Conservation (phyloP, 2,113 vertebrate species). For the Callaeas wilsoni region DNA sequence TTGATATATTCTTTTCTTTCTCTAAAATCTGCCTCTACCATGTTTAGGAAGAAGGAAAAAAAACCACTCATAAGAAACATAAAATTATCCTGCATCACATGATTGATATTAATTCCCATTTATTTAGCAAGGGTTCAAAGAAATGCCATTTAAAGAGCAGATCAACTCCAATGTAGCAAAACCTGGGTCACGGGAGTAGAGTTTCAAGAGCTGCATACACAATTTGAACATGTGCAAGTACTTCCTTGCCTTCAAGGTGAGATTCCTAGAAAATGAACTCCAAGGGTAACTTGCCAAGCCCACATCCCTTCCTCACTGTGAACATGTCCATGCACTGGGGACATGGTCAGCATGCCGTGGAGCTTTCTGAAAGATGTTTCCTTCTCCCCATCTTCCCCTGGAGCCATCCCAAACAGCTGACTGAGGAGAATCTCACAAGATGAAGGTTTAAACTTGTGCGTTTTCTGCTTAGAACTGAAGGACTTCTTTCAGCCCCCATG, state of each 20-base stretch:
- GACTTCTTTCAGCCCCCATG: not conserved
- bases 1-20: not conserved
- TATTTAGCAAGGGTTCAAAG: slow-evolving; percentile 6
- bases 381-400: not conserved
- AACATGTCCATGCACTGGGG: not conserved
- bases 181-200: not conserved
- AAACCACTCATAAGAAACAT: not conserved
- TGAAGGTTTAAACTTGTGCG: not conserved
- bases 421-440: not conserved
- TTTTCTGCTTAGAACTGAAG: not conserved
- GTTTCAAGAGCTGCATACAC: not conserved
- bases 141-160: slow-evolving; percentile 14
- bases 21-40: not conserved
- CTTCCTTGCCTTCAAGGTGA: not conserved
- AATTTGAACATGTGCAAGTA: not conserved
- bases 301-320: not conserved
- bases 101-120: not conserved
- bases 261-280: not conserved
- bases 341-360: not conserved
- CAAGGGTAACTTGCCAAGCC: not conserved
- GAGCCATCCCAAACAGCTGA: not conserved
- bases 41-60: not conserved
- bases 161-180: not conserved
- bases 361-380: not conserved
- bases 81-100: not conserved